phyloP scores from a whole-genome alignment of 2,797 vertebrate genomes.

The Gadopsis bispinosus region DNA sequence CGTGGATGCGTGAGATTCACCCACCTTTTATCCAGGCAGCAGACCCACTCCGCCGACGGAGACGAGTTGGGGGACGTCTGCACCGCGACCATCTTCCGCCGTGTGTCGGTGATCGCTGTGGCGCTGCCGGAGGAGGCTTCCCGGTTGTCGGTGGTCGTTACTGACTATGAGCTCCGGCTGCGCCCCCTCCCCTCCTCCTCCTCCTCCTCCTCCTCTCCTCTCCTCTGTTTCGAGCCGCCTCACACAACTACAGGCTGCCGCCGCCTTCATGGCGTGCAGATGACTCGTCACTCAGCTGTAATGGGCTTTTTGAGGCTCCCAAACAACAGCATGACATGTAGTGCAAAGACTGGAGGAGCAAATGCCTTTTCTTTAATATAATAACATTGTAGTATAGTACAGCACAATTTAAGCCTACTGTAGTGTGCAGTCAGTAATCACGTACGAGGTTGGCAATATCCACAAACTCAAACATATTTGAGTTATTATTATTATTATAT shows the following conservation, averaged over 20 bases:
- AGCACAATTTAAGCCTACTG: background rate
- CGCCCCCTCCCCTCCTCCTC: slow-evolving; percentile 67
- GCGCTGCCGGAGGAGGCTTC: slow-evolving; percentile 63
- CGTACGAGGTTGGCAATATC: background rate
- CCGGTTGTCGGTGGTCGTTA: slow-evolving; percentile 76
- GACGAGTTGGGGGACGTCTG: slow-evolving; percentile 88
- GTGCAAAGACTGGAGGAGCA: background rate
- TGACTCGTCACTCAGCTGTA: slow-evolving; percentile 43
- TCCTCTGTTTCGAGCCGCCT: slow-evolving; percentile 53
- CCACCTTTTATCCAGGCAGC: slow-evolving; percentile 97
- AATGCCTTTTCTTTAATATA: background rate
- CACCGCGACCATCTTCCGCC: slow-evolving; percentile 93
- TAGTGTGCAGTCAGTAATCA: background rate
- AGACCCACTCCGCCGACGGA: slow-evolving; percentile 94
- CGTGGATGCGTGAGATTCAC: slow-evolving; percentile 49
- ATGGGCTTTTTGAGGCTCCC: slow-evolving; percentile 18
- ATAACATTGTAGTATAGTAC: background rate
- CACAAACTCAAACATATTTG: background rate
- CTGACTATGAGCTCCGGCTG: slow-evolving; percentile 66
- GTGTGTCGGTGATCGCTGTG: slow-evolving; percentile 57
- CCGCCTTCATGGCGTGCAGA: slow-evolving; percentile 51
- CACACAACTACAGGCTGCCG: slow-evolving; percentile 49
- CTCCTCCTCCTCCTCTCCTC: slow-evolving; percentile 70
- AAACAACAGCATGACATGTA: background rate
- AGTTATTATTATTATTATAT: too few species aligned